These are phyloP conservation scores for Aphodius sticticus DNA, from an alignment of 2,888 invertebrate genomes.

Conservation along the genomic window DNA sequence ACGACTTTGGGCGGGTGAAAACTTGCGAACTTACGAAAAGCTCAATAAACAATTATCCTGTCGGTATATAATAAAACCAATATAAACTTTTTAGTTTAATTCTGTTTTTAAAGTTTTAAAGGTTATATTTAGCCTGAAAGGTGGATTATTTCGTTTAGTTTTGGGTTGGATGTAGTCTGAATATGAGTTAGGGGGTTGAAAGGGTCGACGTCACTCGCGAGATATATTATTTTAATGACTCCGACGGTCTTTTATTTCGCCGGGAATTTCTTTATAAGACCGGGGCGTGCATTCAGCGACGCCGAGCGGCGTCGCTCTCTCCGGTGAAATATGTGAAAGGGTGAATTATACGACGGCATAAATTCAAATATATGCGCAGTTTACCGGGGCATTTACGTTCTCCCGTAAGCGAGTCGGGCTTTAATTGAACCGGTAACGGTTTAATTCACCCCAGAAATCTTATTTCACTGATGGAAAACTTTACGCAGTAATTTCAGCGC, in stretches of 20 bases:
- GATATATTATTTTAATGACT: constrained; percentile 4
- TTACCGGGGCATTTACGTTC: neutral
- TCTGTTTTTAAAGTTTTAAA: no score
- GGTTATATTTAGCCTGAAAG: neutral
- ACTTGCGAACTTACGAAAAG: neutral
- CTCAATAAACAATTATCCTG: no score
- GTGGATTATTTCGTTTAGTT: neutral
- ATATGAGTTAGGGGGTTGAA: neutral
- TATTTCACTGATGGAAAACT: neutral
- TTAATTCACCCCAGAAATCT: neutral
- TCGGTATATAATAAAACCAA: no score
- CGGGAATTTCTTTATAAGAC: neutral
- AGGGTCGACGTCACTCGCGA: neutral
- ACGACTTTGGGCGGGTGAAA: neutral
- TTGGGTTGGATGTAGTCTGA: neutral
- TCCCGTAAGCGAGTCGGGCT: neutral
- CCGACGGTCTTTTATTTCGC: neutral
- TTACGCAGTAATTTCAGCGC: no score
- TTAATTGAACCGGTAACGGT: constrained; percentile 4
- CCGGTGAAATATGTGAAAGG: constrained; percentile 4
- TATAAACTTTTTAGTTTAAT: no score
- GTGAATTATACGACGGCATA: constrained; percentile 4
- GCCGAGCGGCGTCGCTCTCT: neutral
- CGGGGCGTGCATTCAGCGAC: neutral
- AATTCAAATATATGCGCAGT: constrained; percentile 4